Evolutionary conservation across 2,888 invertebrate genomes (phyloP), one percentile per base, ranked within the genome.

Genomic region (Matsumyia berberina): DNA sequence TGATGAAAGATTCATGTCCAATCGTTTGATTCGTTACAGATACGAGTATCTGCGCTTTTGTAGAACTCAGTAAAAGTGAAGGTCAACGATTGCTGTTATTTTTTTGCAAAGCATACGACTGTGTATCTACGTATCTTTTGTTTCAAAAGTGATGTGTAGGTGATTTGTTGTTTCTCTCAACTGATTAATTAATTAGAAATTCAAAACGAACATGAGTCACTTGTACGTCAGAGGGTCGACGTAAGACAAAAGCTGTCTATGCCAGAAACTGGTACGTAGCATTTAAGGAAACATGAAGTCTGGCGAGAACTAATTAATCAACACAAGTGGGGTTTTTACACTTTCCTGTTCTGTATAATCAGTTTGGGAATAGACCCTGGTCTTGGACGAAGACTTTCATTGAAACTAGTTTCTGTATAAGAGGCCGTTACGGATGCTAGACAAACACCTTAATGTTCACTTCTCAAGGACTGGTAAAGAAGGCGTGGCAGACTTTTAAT

Each of bases 81-180:
- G 64, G 64, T 49, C 64, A 64, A 49, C 33, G 62, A 17, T 15
- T 7, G n/a, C 31, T 51, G 29, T 66, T 49, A 6, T 55, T n/a
- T 37, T 24, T 39, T 24, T 17, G 9, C n/a, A 33, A 15, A 7
- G 29, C n/a, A 53, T n/a, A 62, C 46, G 15, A 8, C 15, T 1
- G 17, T 12, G 17, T 46, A 19, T 1, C 5, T 24, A 46, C 29
- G 44, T 31, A 62, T 33, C 46, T 35, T 57, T 37, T 11, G 17
- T 35, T 55, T 33, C 33, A 33, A 19, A 17, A 35, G 33, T 55
- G 55, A 55, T 55, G 55, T 55, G 55, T 55, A 55, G 55, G 35
- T 49, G 46, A 49, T 64, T 64, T 31, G 33, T 37, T 49, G 8
- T 35, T 24, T 24, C 17, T 37, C 17, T 37, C 33, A 64, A 19